These are phyloP conservation scores for Salminus brasiliensis DNA, from an alignment of 2,113 vertebrate species.

Conservation along the genomic window DNA sequence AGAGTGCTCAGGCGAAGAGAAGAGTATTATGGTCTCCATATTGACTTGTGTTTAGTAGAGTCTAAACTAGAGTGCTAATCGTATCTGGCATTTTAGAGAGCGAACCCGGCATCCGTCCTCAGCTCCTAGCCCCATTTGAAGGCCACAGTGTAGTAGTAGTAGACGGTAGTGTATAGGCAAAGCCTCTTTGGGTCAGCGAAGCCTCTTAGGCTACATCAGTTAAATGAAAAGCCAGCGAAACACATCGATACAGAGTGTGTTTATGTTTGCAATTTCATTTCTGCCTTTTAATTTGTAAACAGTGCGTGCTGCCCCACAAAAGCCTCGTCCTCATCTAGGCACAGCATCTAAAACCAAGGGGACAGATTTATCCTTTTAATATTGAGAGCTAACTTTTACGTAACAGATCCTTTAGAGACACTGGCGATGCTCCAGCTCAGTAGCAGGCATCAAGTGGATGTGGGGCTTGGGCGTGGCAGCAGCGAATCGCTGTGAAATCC, in stretches of 20 bases:
- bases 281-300: constrained; percentile 30
- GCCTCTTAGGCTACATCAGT: constrained; percentile 31
- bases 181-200: constrained; percentile 21
- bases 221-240: constrained; percentile 27
- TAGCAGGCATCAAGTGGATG: constrained; percentile 24
- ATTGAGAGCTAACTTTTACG: constrained; percentile 52
- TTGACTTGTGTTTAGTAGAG: too few relatives aligned
- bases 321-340: not conserved
- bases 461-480: constrained; percentile 46
- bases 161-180: not conserved
- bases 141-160: not conserved
- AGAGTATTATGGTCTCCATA: too few relatives aligned
- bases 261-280: constrained; percentile 17
- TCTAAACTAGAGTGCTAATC: constrained; percentile 11
- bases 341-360: constrained; percentile 1
- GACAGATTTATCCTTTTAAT: constrained; percentile 45
- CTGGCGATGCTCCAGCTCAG: constrained; percentile 49
- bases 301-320: constrained; percentile 16
- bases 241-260: not conserved
- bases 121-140: not conserved
- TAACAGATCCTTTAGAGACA: constrained; percentile 50
- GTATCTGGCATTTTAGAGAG: constrained; percentile 7
- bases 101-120: not conserved
- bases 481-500: constrained; percentile 78
- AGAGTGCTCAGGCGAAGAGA: too few relatives aligned